phyloP scores from a whole-genome alignment of 2,113 vertebrate genomes.

The Bubalus kerabau region DNA sequence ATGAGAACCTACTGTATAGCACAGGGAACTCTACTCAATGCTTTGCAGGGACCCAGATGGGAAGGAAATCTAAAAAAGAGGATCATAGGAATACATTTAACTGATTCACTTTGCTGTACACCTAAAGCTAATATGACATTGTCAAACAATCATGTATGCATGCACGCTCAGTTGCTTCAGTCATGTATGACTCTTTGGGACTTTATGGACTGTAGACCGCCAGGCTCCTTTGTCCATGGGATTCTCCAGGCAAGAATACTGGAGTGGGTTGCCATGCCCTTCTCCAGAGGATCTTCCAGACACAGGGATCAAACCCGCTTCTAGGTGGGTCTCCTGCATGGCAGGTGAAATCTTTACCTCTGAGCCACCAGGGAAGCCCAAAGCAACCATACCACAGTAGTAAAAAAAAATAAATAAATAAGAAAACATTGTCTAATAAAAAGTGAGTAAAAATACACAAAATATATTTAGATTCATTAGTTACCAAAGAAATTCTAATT shows the following conservation, averaged over 20 bases:
- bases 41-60: not conserved
- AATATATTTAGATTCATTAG: not conserved
- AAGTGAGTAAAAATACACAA: not conserved
- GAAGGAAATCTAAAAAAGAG: not conserved
- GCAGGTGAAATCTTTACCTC: not conserved
- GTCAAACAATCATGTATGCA: not conserved
- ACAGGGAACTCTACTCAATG: not conserved
- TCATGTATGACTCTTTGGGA: rapidly evolving
- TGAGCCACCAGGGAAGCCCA: not conserved
- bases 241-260: not conserved
- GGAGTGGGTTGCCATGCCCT: not conserved
- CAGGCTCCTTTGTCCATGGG: not conserved
- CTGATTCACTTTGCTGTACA: not conserved
- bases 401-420: not conserved
- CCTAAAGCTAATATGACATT: not conserved
- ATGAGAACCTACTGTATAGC: not conserved
- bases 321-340: not conserved
- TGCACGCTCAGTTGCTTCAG: not conserved
- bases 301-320: not conserved
- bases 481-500: not conserved
- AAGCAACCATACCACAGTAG: not conserved
- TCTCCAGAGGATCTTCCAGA: not conserved
- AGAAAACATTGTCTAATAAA: not conserved
- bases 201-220: rapidly evolving
- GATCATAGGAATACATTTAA: not conserved